Evolutionary conservation across 1,140 invertebrate genomes (phyloP), one percentile per base, ranked within the genome.

Genomic region (Macrobrachium nipponense): DNA sequence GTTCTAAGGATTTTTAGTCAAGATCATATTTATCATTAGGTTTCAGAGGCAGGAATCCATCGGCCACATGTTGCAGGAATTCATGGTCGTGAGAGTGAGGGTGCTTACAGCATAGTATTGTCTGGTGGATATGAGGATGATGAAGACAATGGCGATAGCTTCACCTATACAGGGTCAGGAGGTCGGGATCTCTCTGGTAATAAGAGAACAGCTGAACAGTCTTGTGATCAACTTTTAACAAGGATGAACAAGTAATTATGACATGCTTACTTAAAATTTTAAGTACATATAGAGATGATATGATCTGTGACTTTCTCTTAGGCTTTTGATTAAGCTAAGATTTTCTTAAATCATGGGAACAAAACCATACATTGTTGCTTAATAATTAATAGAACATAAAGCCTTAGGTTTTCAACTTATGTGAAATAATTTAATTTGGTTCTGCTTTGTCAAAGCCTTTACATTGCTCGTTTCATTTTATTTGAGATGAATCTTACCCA

Each of bases 111-210:
- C 82, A 94, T 97, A 84, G 96, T 97, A 5, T 91, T 98, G 18
- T 95, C 95, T 73, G 96, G 96, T 61, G 96, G 96, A 0, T 97
- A 97, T 90, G 96, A 97, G 91, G 96, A 97, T 91, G 96, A 97
- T 91, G 92, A 94, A 27, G 96, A 98, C 90, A 92, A 95, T 89
- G 97, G 97, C 0, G 94, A 96, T 51, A 94, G 96, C 90, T 97
- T 98, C 90, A 93, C 94, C 1, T 97, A 97, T 90, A 97, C 96
- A 5, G 87, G 90, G 44, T 89, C 90, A 64, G 88, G 89, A 62
- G 89, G 83, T 36, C 70, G 89, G 20, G 88, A 90, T 60, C 80
- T 90, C 14, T 89, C 84, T n/a, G 92, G 95, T n/a, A 97, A 97
- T 90, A 96, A 96, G 90, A 92, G 96, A 77, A 95, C 95, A 11